These are phyloP conservation scores for Entelurus aequoreus DNA, from an alignment of 2,113 vertebrate genomes.

Conservation along the genomic window DNA sequence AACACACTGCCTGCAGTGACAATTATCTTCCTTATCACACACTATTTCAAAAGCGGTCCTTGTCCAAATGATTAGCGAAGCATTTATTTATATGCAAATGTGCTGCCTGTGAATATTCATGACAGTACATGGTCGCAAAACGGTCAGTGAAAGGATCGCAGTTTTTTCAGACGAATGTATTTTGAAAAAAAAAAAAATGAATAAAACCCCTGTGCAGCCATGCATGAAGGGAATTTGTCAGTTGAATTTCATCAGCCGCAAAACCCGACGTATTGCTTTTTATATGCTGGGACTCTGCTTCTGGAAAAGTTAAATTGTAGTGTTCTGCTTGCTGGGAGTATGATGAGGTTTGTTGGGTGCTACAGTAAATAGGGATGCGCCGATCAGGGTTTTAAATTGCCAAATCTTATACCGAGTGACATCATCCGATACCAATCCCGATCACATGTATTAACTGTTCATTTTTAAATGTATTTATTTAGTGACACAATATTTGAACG, in stretches of 20 bases:
- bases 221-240: conserved; percentile 32
- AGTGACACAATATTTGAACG: too few relatives aligned
- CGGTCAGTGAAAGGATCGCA: conserved; percentile 25
- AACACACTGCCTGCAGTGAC: not conserved
- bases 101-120: conserved; percentile 19
- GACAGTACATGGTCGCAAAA: conserved; percentile 30
- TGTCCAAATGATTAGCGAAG: conserved; percentile 15
- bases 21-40: conserved; percentile 8
- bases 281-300: conserved; percentile 20
- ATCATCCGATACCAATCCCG: too few relatives aligned
- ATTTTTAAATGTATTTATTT: too few relatives aligned
- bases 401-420: too few relatives aligned
- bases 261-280: conserved; percentile 21
- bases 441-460: too few relatives aligned
- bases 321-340: not conserved
- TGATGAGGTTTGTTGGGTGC: not conserved
- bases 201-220: conserved; percentile 13
- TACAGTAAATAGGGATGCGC: too few relatives aligned
- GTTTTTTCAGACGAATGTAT: conserved; percentile 22
- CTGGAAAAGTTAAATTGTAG: conserved; percentile 3
- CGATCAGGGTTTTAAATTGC: too few relatives aligned
- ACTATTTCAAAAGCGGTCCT: conserved; percentile 14
- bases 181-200: not conserved
- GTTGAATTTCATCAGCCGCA: conserved; percentile 19
- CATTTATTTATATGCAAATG: conserved; percentile 24